phyloP scores from a whole-genome alignment of 2,888 invertebrate genomes.

The Eupithecia inturbata region DNA sequence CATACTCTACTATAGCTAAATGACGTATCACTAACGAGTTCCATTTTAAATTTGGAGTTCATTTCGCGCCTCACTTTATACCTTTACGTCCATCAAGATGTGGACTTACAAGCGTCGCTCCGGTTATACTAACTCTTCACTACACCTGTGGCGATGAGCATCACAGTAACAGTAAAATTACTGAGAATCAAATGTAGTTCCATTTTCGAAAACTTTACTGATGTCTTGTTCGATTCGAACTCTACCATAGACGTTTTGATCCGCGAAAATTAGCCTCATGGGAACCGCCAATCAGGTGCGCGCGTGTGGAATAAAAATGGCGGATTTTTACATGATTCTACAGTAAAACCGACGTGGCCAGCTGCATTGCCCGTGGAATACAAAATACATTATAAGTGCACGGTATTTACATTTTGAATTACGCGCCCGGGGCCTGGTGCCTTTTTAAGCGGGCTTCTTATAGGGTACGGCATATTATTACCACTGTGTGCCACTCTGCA shows the following conservation, averaged over 20 bases:
- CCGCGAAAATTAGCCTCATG: constrained; percentile 81
- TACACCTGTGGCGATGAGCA: neutral
- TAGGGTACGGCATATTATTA: too few relatives aligned
- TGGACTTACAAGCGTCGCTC: neutral
- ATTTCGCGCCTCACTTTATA: neutral
- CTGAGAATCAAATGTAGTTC: neutral
- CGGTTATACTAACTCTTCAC: neutral
- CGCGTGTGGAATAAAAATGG: constrained; percentile 79
- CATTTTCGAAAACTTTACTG: neutral
- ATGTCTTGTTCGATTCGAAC: neutral
- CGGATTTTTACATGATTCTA: constrained; percentile 80
- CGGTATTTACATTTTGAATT: constrained; percentile 83
- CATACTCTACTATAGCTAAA: constrained; percentile 48
- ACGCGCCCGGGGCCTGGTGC: constrained; percentile 71
- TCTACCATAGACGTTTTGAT: constrained; percentile 38
- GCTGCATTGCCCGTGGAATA: constrained; percentile 75
- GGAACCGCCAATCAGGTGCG: constrained; percentile 79
- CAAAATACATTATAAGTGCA: constrained; percentile 80
- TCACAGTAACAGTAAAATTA: neutral
- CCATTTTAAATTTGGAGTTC: constrained; percentile 46
- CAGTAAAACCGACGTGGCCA: constrained; percentile 78
- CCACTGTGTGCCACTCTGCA: too few relatives aligned
- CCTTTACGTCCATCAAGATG: neutral
- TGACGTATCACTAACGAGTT: constrained; percentile 44
- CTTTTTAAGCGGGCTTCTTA: constrained; percentile 48